Conservation (phyloP, 2,888 invertebrate species). For the Ypsolopha scabrella region DNA sequence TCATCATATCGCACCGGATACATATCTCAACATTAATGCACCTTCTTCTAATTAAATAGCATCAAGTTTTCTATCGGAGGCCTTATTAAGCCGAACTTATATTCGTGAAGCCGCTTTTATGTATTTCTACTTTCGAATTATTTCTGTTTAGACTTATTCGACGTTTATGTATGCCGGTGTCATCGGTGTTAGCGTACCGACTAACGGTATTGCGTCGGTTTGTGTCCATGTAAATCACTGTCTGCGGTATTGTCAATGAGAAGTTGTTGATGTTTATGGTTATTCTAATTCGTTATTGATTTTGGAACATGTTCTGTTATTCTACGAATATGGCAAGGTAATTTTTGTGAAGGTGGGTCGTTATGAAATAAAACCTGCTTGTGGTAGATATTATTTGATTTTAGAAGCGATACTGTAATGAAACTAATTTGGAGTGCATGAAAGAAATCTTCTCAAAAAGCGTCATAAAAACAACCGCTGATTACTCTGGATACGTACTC, state of each 20-base stretch:
- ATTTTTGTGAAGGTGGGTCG: too few relatives aligned
- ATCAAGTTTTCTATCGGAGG: conserved; percentile 1
- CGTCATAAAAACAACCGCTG: too few relatives aligned
- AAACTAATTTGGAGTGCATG: too few relatives aligned
- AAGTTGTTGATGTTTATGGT: not conserved
- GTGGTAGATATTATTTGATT: too few relatives aligned
- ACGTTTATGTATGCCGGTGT: not conserved
- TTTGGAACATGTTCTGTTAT: too few relatives aligned
- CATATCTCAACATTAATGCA: conserved; percentile 38
- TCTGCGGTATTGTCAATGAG: not conserved
- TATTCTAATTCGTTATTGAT: too few relatives aligned
- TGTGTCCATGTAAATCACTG: not conserved
- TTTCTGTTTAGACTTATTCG: not conserved
- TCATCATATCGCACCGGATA: conserved; percentile 35
- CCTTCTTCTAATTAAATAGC: conserved; percentile 5
- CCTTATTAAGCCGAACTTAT: conserved; percentile 1
- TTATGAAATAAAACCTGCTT: too few relatives aligned
- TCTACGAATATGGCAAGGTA: too few relatives aligned
- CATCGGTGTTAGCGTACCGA: not conserved
- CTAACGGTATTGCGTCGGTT: not conserved
- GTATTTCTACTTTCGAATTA: conserved; percentile 3
- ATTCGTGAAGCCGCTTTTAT: not conserved
- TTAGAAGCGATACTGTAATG: too few relatives aligned
- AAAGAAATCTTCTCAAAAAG: too few relatives aligned
- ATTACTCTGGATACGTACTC: too few relatives aligned